These are phyloP conservation scores for Pelochelys cantorii DNA, from an alignment of 2,797 vertebrate species.

Conservation along the genomic window DNA sequence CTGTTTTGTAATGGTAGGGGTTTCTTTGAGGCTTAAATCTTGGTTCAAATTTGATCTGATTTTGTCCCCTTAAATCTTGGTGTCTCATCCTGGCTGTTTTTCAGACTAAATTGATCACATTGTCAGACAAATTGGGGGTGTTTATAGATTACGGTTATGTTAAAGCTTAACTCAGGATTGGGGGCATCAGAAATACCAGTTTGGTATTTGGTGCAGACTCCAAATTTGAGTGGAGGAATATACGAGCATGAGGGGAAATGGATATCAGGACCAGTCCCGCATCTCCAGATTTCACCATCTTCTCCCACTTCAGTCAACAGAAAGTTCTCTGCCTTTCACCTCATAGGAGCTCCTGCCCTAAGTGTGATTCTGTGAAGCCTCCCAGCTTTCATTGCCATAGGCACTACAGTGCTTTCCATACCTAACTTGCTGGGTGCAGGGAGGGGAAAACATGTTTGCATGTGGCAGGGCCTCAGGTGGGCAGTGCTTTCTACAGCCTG, in stretches of 20 bases:
- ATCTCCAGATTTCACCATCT: not conserved
- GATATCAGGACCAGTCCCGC: not conserved
- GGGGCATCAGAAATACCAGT: not conserved
- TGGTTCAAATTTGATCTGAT: not conserved
- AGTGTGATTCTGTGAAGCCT: not conserved
- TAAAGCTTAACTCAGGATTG: not conserved
- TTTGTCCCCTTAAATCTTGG: not conserved
- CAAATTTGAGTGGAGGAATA: not conserved
- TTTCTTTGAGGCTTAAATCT: not conserved
- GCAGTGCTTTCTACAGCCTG: not conserved
- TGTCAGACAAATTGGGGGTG: not conserved
- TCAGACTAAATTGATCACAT: not conserved
- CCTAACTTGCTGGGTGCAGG: not conserved
- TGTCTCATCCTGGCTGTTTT: not conserved
- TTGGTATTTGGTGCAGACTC: not conserved
- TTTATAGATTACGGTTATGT: not conserved
- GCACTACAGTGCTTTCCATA: not conserved
- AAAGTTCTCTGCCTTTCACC: not conserved
- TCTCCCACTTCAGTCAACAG: not conserved
- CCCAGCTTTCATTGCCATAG: not conserved
- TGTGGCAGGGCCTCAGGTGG: not conserved
- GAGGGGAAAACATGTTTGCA: rapidly evolving
- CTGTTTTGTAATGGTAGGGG: not conserved
- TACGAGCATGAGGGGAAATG: not conserved
- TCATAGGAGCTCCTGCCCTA: not conserved